phyloP scores from a whole-genome alignment of 2,797 vertebrate species.

The Labroides dimidiatus region DNA sequence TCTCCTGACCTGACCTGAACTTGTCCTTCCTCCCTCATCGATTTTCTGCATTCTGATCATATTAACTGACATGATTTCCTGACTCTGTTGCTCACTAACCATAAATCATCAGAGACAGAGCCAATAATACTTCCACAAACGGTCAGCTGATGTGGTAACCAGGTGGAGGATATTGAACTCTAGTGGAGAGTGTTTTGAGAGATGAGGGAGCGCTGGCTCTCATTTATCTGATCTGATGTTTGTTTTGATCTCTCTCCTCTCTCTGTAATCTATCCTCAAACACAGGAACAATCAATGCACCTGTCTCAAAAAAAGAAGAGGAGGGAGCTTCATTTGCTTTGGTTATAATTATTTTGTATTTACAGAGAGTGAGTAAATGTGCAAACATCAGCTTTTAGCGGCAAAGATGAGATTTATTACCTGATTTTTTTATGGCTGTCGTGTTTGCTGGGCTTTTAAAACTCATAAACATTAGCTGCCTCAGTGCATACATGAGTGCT shows the following conservation, averaged over 20 bases:
- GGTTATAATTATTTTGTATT: constrained; percentile 1
- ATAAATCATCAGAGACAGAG: constrained; percentile 32
- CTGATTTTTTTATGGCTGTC: no score
- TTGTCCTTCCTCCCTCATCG: not conserved
- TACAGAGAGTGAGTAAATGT: not conserved
- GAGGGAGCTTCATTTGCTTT: not conserved
- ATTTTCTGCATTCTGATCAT: not conserved
- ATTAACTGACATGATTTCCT: not conserved
- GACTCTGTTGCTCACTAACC: not conserved
- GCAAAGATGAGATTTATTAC: not conserved
- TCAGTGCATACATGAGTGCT: no score
- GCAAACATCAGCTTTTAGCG: not conserved
- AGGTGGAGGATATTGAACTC: not conserved
- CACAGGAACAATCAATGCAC: not conserved
- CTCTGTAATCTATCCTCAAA: constrained; percentile 8
- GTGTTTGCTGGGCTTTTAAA: no score
- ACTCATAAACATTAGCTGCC: no score
- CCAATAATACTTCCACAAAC: not conserved
- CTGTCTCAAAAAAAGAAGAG: not conserved
- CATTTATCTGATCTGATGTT: constrained; percentile 4
- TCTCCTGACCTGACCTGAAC: not conserved
- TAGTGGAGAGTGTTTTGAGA: not conserved
- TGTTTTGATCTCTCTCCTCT: not conserved
- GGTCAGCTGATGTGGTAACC: not conserved
- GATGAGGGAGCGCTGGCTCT: not conserved